Conservation (phyloP, 2,888 invertebrate species). For the Rotaria sp. region DNA sequence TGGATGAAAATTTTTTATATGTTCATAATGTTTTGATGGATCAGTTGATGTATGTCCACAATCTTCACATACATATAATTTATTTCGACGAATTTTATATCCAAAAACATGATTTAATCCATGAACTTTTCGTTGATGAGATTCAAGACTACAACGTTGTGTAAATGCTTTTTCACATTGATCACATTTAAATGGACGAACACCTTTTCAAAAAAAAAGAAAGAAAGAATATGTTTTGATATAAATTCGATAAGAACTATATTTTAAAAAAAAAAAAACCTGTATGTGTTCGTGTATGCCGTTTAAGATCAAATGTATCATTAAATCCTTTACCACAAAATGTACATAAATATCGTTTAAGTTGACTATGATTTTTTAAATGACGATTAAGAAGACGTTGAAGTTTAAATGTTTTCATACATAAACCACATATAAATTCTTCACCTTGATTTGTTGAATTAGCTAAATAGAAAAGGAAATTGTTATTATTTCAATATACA, state of each 20-base stretch:
- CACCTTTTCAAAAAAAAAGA: constrained; percentile 57
- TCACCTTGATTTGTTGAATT: neutral
- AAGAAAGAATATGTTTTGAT: neutral
- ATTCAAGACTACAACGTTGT: constrained; percentile 94
- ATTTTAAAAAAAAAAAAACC: constrained; percentile 52
- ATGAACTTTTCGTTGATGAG: constrained; percentile 96
- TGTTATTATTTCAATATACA: too few species aligned
- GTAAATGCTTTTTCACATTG: constrained; percentile 97
- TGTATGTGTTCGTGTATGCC: constrained; percentile 97
- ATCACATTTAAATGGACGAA: constrained; percentile 96
- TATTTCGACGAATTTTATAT: constrained; percentile 92
- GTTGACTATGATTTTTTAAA: constrained; percentile 97
- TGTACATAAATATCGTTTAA: constrained; percentile 93
- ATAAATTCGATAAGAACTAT: neutral
- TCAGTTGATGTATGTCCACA: constrained; percentile 95
- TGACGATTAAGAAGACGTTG: constrained; percentile 82
- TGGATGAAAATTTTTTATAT: constrained; percentile 59
- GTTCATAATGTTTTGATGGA: constrained; percentile 87
- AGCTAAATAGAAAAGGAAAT: neutral
- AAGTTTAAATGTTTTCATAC: constrained; percentile 37
- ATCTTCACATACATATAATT: constrained; percentile 99
- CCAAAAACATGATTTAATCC: constrained; percentile 90
- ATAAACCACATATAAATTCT: constrained; percentile 36
- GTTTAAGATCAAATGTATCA: constrained; percentile 95
- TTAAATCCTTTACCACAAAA: constrained; percentile 99